Evolutionary conservation across 2,797 vertebrate genomes (phyloP).

Genomic region (Protosalanx chinensis): DNA sequence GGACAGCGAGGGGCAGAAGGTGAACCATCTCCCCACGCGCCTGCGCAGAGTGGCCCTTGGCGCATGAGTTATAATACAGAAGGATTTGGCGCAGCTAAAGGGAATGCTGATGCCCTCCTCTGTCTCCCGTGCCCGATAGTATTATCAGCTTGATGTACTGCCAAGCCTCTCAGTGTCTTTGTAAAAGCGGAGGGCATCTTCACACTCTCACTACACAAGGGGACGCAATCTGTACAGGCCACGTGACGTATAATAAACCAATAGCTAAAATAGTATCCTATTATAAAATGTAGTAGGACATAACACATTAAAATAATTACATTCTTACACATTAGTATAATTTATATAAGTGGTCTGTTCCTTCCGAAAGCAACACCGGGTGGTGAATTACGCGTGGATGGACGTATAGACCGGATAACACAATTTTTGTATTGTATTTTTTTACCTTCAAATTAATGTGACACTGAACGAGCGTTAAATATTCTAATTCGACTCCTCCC

Average conservation of each 20-base stretch:
- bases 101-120: conserved; percentile 31
- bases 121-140: conserved; percentile 38
- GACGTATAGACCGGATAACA: not conserved
- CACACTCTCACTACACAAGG: not conserved
- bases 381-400: not conserved
- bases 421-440: not conserved
- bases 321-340: not conserved
- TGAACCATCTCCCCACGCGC: conserved; percentile 48
- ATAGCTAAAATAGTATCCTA: not conserved
- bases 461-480: conserved; percentile 82
- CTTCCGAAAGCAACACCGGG: not conserved
- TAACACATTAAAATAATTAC: not conserved
- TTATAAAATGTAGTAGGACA: not conserved
- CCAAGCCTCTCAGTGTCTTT: conserved; percentile 32
- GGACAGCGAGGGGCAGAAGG: conserved; percentile 39
- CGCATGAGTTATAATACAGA: conserved; percentile 60
- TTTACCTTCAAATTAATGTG: conserved; percentile 60
- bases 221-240: not conserved
- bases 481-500: conserved; percentile 90
- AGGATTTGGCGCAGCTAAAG: conserved; percentile 53
- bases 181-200: conserved; percentile 11
- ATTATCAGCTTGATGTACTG: conserved; percentile 50
- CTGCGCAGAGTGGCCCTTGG: conserved; percentile 63
- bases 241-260: not conserved
- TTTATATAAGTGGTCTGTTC: not conserved